Conservation (phyloP, 2,113 vertebrate genomes). For the Pluvianellus socialis region DNA sequence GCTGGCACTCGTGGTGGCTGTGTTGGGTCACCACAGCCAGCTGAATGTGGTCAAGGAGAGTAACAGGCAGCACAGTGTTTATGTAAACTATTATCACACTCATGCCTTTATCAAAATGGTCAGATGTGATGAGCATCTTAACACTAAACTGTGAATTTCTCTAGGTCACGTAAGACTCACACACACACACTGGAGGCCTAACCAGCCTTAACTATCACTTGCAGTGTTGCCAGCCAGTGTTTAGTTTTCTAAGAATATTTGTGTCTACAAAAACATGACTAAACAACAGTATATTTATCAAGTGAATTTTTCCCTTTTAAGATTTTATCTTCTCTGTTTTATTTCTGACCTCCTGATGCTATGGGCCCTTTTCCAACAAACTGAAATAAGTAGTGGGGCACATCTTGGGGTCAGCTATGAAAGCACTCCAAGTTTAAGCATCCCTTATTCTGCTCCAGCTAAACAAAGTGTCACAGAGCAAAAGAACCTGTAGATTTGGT, state of each 20-base stretch:
- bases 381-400: background rate
- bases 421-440: background rate
- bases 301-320: background rate
- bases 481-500: background rate
- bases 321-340: background rate
- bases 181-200: background rate
- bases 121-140: background rate
- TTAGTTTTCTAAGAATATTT: background rate
- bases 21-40: background rate
- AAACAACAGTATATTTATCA: background rate
- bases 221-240: background rate
- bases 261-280: background rate
- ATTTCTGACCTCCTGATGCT: background rate
- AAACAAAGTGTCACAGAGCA: background rate
- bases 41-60: background rate
- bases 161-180: background rate
- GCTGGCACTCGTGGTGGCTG: background rate
- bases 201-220: background rate
- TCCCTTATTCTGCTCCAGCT: background rate
- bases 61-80: rapidly evolving
- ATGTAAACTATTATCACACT: background rate
- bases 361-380: background rate
- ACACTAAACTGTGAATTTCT: background rate
- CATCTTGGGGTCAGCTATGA: background rate
- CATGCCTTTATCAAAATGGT: background rate